phyloP scores from a whole-genome alignment of 2,888 invertebrate species.

The Glyphotaelius pellucidus region DNA sequence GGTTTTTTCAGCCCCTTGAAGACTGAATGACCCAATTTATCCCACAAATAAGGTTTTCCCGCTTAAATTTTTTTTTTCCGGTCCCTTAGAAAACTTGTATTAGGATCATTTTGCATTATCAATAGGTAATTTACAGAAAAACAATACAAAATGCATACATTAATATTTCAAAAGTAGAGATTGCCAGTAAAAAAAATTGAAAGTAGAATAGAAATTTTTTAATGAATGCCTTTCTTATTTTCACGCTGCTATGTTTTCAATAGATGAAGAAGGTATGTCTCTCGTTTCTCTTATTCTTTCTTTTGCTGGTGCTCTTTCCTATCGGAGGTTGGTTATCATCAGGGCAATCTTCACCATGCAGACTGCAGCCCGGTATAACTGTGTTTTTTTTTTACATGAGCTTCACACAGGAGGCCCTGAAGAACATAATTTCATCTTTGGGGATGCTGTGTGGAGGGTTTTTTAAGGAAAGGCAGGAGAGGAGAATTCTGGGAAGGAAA shows the following conservation, averaged over 20 bases:
- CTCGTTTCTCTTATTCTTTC: background rate
- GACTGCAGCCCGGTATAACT: background rate
- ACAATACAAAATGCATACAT: background rate
- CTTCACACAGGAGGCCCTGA: no score
- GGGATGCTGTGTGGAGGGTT: no score
- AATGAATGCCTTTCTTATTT: background rate
- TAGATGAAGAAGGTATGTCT: slow-evolving; percentile 31
- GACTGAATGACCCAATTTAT: no score
- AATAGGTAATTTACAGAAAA: background rate
- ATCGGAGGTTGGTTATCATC: background rate
- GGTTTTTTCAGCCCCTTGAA: no score
- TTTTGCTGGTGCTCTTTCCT: background rate
- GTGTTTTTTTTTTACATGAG: no score
- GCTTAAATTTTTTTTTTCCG: no score
- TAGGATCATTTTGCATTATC: background rate
- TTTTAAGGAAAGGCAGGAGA: no score
- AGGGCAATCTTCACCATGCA: background rate
- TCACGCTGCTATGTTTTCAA: slow-evolving; percentile 5
- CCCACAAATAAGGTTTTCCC: no score
- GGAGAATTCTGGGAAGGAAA: no score
- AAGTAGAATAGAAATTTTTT: background rate
- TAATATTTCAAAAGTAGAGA: background rate
- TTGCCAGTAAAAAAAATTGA: no score
- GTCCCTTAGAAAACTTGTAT: background rate
- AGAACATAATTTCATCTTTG: no score